These are phyloP conservation scores for Oncorhynchus gorbuscha DNA, from an alignment of 2,113 vertebrate genomes.

Conservation along the genomic window DNA sequence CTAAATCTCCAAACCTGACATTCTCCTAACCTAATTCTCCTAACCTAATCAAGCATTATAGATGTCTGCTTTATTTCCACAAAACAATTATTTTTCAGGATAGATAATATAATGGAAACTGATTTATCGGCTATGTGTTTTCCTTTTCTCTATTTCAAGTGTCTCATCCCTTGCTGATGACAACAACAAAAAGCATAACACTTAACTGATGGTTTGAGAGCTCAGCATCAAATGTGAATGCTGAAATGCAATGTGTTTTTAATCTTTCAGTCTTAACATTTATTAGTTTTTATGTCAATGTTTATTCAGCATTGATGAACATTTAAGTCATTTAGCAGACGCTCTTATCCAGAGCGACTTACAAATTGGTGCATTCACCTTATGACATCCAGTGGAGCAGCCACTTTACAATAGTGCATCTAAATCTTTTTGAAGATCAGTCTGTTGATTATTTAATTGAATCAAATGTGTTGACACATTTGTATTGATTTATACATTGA, in stretches of 20 bases:
- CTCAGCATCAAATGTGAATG: conserved; percentile 44
- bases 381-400: no score
- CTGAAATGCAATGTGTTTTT: not conserved
- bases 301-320: not conserved
- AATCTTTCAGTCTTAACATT: not conserved
- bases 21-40: no score
- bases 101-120: not conserved
- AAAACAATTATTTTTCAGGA: not conserved
- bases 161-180: conserved; percentile 27
- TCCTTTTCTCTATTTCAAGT: conserved; percentile 26
- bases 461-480: not conserved
- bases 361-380: no score
- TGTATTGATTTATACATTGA: not conserved
- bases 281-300: no score
- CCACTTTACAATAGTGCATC: no score
- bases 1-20: no score
- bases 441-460: not conserved
- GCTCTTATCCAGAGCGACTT: no score
- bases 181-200: conserved; percentile 4
- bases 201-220: not conserved
- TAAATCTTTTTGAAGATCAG: no score
- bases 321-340: no score
- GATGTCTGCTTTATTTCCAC: no score
- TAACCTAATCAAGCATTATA: no score
- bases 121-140: not conserved